These are phyloP conservation scores for Acrocephalus scirpaceus DNA, from an alignment of 2,797 vertebrate species.

Conservation along the genomic window DNA sequence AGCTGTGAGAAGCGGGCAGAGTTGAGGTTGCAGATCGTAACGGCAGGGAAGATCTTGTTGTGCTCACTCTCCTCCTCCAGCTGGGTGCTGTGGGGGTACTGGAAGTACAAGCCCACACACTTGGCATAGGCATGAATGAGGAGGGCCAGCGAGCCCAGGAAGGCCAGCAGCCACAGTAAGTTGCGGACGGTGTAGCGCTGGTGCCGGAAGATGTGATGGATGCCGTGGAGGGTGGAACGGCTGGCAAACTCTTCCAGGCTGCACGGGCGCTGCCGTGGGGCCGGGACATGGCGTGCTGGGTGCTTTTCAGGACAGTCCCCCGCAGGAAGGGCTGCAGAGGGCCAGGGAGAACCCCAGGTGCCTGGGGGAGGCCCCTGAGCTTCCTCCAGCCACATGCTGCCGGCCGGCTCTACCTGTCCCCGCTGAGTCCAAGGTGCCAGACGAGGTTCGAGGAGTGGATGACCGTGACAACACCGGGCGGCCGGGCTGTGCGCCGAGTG, in stretches of 20 bases:
- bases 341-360: neutral
- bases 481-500: neutral
- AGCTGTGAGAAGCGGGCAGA: slow-evolving; percentile 31
- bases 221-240: slow-evolving; percentile 57
- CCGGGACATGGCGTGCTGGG: fast-evolving
- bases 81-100: slow-evolving; percentile 61
- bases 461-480: neutral
- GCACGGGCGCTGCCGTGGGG: neutral
- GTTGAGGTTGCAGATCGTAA: slow-evolving; percentile 71
- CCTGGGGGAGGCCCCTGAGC: neutral
- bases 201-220: slow-evolving; percentile 52
- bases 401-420: neutral
- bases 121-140: slow-evolving; percentile 36
- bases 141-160: slow-evolving; percentile 38
- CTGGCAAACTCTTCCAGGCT: slow-evolving; percentile 61
- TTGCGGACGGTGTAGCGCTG: neutral
- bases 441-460: neutral
- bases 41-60: slow-evolving; percentile 18
- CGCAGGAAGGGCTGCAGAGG: neutral
- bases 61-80: slow-evolving; percentile 30
- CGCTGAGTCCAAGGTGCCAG: fast-evolving
- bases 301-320: neutral
- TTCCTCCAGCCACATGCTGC: slow-evolving; percentile 49
- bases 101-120: slow-evolving; percentile 47
- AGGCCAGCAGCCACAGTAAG: slow-evolving; percentile 60